Conservation (phyloP, 2,113 vertebrate species). For the Tinamus guttatus region DNA sequence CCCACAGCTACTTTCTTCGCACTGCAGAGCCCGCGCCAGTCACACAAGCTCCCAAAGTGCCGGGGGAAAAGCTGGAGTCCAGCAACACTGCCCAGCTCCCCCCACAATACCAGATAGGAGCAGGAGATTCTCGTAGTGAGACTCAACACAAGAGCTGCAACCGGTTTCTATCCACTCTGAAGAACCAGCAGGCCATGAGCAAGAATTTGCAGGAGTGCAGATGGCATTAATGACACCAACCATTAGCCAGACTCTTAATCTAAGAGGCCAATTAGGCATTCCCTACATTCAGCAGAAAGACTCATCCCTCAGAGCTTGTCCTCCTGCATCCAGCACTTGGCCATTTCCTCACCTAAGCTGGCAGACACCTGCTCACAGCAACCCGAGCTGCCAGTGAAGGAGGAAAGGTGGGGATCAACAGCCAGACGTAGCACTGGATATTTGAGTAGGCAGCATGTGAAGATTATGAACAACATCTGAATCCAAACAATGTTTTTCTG, state of each 20-base stretch:
- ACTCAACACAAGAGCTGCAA: neutral
- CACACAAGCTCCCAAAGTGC: rapidly evolving
- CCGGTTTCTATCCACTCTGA: neutral
- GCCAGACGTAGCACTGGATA: neutral
- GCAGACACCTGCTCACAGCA: neutral
- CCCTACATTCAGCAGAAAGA: neutral
- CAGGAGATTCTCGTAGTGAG: rapidly evolving
- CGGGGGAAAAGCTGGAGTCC: neutral
- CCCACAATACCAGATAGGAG: neutral
- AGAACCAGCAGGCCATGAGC: neutral
- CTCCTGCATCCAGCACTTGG: neutral
- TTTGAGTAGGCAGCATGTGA: neutral
- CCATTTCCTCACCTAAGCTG: neutral
- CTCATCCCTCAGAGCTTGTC: neutral
- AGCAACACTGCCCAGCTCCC: neutral
- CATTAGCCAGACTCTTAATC: neutral
- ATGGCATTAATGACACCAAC: neutral
- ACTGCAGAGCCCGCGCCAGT: neutral
- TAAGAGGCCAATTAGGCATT: neutral
- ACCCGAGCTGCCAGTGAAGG: neutral
- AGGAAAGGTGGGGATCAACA: neutral
- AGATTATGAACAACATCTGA: neutral
- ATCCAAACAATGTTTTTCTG: neutral
- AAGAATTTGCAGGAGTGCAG: neutral
- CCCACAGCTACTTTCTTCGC: neutral